phyloP scores from a whole-genome alignment of 35 echinoderm and acorn worm species.

The Apostichopus japonicus region DNA sequence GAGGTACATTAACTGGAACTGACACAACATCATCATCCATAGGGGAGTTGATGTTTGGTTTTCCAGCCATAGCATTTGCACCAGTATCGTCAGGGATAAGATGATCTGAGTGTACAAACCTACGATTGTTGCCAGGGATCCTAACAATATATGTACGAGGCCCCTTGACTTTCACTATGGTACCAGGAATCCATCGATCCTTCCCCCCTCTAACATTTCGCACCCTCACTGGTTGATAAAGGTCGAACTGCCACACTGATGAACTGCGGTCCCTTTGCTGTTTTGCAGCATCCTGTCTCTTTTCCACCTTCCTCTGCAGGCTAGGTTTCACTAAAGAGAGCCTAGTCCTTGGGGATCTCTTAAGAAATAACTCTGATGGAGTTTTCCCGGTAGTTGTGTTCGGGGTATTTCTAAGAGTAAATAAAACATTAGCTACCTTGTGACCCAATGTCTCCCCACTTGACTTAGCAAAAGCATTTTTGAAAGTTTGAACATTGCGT shows the following conservation, averaged over 20 bases:
- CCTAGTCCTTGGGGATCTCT: too few relatives aligned
- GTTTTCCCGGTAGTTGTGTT: slow-evolving; percentile 16
- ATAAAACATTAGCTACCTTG: neutral
- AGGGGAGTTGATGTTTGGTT: too few relatives aligned
- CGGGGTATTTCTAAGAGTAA: neutral
- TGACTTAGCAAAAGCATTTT: slow-evolving; percentile 29
- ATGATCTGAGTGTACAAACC: slow-evolving; percentile 58
- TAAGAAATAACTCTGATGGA: slow-evolving; percentile 39
- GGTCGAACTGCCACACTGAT: too few relatives aligned
- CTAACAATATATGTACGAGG: slow-evolving; percentile 41
- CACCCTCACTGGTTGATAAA: slow-evolving; percentile 36
- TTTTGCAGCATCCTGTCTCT: too few relatives aligned
- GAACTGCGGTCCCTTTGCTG: too few relatives aligned
- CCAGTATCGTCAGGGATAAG: too few relatives aligned
- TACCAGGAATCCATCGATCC: slow-evolving; percentile 48
- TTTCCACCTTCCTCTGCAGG: too few relatives aligned
- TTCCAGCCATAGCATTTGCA: too few relatives aligned
- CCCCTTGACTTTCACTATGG: slow-evolving; percentile 9
- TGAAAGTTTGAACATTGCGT: slow-evolving; percentile 37
- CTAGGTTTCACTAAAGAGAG: too few relatives aligned
- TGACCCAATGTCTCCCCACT: neutral
- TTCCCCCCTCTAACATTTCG: slow-evolving; percentile 26
- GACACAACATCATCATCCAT: too few relatives aligned
- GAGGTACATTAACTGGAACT: too few relatives aligned
- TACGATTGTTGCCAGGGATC: slow-evolving; percentile 47